These are phyloP conservation scores for Punctoribates punctum DNA, from an alignment of 2,888 invertebrate species.

Conservation along the genomic window DNA sequence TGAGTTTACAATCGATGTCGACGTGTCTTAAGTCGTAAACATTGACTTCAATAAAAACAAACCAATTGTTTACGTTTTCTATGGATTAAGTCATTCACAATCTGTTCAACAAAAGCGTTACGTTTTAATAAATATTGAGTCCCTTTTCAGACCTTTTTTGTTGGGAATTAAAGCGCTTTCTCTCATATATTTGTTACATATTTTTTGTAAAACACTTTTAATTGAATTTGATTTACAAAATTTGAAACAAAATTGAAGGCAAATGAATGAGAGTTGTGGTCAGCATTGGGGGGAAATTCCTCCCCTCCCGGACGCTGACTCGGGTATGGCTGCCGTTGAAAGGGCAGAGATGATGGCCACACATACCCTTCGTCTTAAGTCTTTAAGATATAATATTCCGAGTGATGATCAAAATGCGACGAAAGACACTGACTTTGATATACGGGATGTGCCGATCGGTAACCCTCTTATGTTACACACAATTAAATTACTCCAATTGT, in stretches of 20 bases:
- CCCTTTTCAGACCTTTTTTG: background rate
- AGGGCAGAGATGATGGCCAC: background rate
- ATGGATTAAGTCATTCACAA: no score
- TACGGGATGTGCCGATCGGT: background rate
- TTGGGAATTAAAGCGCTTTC: background rate
- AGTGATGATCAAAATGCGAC: background rate
- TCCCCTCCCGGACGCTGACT: background rate
- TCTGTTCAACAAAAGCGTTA: no score
- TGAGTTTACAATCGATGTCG: conserved; percentile 17
- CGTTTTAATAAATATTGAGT: no score
- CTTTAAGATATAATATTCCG: no score
- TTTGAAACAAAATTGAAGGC: no score
- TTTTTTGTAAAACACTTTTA: background rate
- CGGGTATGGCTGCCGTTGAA: background rate
- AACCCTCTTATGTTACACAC: background rate
- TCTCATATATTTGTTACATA: background rate
- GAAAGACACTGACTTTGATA: background rate
- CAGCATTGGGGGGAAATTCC: conserved; percentile 14
- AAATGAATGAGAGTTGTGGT: conserved; percentile 17
- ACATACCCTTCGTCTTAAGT: no score
- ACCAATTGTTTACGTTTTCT: no score
- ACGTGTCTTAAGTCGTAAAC: conserved; percentile 26
- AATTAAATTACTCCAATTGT: conserved; percentile 1
- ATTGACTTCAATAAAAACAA: background rate
- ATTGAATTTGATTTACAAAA: no score